Percentiles rank a stretch among this genome's conserved stretches.
These are phyloP conservation scores for Harmothoe impar DNA, from an alignment of 2,888 invertebrate genomes.

Conservation along the genomic window DNA sequence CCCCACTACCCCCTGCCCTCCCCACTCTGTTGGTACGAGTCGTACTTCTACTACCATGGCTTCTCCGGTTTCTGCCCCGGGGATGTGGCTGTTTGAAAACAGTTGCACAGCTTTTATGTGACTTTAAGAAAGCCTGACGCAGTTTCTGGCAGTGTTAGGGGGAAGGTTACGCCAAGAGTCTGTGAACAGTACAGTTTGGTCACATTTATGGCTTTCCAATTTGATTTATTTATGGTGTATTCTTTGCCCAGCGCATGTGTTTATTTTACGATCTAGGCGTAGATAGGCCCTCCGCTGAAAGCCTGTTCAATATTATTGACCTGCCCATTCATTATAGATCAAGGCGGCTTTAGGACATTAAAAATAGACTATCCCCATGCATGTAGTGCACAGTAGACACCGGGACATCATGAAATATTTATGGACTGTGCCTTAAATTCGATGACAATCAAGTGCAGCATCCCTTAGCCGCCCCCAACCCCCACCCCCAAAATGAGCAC, in stretches of 20 bases:
- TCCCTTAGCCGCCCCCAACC: neutral
- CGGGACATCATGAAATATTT: neutral
- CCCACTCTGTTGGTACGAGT: no score
- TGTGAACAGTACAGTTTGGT: no score
- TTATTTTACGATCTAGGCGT: neutral
- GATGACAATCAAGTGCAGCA: constrained; percentile 15
- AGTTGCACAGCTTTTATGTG: no score
- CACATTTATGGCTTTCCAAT: neutral
- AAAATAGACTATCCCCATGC: neutral
- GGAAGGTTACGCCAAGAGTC: no score
- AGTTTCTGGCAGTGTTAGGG: no score
- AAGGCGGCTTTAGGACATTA: neutral
- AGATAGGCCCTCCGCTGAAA: neutral
- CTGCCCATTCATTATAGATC: neutral
- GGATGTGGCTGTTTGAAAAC: no score
- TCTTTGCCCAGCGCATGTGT: neutral
- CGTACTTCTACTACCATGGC: no score
- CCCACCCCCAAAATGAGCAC: neutral
- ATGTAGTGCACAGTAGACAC: neutral
- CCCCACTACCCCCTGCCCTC: no score
- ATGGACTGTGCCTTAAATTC: constrained; percentile 2
- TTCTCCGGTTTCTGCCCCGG: no score
- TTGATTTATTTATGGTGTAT: neutral
- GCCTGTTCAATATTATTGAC: constrained; percentile 16
- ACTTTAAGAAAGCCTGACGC: no score